Base-by-base conservation (phyloP, 2,113 vertebrate genomes). In the Anas platyrhynchos region DNA sequence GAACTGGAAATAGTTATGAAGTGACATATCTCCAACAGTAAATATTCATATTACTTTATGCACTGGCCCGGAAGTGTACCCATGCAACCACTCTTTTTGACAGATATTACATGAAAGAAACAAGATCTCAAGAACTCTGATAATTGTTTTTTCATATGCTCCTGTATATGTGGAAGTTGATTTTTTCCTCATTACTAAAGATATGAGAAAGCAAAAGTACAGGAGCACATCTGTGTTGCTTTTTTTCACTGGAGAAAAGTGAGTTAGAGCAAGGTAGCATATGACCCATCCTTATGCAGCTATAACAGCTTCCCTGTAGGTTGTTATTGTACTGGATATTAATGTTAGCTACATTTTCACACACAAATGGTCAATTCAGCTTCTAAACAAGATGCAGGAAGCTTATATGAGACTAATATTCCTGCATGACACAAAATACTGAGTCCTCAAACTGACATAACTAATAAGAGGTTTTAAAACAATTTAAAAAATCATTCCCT, bases 391-490 rank as follows among this genome's bases (percentile, higher is more conserved):
- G 11, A 94, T 86, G 62, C 88, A 76, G 96, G 79, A 97, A 81
- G 74, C 27, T 88, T 92, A 67, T 89, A 88, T 81, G 89, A 95
- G 90, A 77, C 88, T 95, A 88, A 90, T 93, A 94, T 91, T 96
- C 55, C 58, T 94, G 91, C 94, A 95, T 21, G 46, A 94, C 97
- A 97, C 83, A 94, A 97, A 97, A 96, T 89, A 66, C 92, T 62
- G 56, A 67, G 43, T 81, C 71, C 50, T 87, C 58, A 91, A 83
- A 76, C 59, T 41, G 91, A 59, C 55, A 73, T 79, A 96, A 86
- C 88, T 98, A 94, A 86, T 97, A 89, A 89, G 92, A 85, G 44
- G 16, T 59, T 91, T 84, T 68, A 80, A 36, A 65, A 77, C 23
- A 63, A 67, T 87, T 74, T 68, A 81, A 91, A 71, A 82, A 52